Evolutionary conservation across 2,797 vertebrate species (phyloP), one percentile per base, ranked within the genome.

Genomic region (Psittacula derbiana): DNA sequence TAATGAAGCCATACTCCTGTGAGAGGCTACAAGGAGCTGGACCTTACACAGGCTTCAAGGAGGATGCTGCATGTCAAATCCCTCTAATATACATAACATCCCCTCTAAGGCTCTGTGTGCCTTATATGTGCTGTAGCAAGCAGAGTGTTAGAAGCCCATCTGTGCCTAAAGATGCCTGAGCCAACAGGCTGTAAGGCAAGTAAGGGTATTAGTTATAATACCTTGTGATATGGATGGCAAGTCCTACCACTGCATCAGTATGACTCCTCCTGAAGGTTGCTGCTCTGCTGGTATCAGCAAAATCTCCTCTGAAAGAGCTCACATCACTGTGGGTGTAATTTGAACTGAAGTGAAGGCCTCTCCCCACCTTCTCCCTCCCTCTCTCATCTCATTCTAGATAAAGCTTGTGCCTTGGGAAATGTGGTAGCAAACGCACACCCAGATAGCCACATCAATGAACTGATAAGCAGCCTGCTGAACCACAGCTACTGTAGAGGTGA

Each of bases 81-180:
- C 23, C 14, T 57, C n/a, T 58, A 8, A 16, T 15, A 36, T 58
- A 25, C 10, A 16, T 58, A 24, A 25, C 10, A 58, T 25, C 15
- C 55, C n/a, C 15, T 16, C 55, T 58, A 58, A 43, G 55, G 36
- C 38, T 75, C 52, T 46, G 23, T 7, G 30, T 46, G 43, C 38
- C 38, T 64, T 36, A 28, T 20, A 16, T 0, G 0, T 19, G 6
- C 31, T 14, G 58, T 19, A 40, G 47, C 25, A 57, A 28, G 20
- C 1, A 43, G 36, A 4, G 36, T 7, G 27, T n/a, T 36, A 50
- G 16, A n/a, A 71, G 41, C 27, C 58, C 23, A 25, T 57, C 52
- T 40, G 38, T 67, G 74, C 40, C 50, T 40, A 30, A 31, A 17
- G 30, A 41, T n/a, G 25, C 18, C 38, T 28, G 69, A 88, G 46